These are phyloP conservation scores for Caenorhabditis virilis DNA, from an alignment of 2,888 invertebrate species.

Conservation along the genomic window DNA sequence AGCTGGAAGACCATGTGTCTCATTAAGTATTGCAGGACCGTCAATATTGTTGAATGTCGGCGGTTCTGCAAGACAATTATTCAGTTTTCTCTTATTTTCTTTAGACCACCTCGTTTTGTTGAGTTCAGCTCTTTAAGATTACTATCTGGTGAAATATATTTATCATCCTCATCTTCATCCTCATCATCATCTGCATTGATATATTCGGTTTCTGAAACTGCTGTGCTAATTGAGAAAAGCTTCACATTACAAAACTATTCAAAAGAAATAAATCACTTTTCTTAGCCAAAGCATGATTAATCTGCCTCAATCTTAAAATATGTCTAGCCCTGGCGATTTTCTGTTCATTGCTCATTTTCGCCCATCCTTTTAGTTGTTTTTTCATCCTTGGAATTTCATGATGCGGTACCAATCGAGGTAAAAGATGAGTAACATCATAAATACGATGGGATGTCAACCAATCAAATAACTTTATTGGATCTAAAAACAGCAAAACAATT, in stretches of 20 bases:
- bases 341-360: conserved; percentile 33
- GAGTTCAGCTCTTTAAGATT: conserved; percentile 19
- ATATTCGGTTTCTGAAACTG: conserved; percentile 10
- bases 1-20: conserved; percentile 60
- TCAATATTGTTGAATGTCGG: conserved; percentile 33
- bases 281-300: neutral
- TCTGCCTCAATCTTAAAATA: conserved; percentile 41
- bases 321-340: conserved; percentile 49
- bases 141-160: conserved; percentile 19
- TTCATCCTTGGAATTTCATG: conserved; percentile 45
- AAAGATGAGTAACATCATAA: conserved; percentile 55
- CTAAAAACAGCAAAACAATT: conserved; percentile 43
- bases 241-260: neutral
- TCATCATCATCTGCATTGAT: conserved; percentile 11
- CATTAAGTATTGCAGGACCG: conserved; percentile 10
- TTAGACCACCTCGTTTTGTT: too few relatives aligned
- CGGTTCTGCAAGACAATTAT: too few relatives aligned
- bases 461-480: conserved; percentile 63
- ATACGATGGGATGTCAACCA: conserved; percentile 48
- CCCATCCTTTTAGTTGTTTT: conserved; percentile 54
- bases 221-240: neutral
- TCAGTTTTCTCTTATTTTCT: too few relatives aligned
- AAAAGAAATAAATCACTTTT: too few relatives aligned
- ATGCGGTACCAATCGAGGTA: conserved; percentile 52
- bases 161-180: conserved; percentile 18